Percentiles rank a stretch among this genome's conserved stretches.
phyloP scores from a whole-genome alignment of 2,797 vertebrate species.

The Pseudochromis fuscus region DNA sequence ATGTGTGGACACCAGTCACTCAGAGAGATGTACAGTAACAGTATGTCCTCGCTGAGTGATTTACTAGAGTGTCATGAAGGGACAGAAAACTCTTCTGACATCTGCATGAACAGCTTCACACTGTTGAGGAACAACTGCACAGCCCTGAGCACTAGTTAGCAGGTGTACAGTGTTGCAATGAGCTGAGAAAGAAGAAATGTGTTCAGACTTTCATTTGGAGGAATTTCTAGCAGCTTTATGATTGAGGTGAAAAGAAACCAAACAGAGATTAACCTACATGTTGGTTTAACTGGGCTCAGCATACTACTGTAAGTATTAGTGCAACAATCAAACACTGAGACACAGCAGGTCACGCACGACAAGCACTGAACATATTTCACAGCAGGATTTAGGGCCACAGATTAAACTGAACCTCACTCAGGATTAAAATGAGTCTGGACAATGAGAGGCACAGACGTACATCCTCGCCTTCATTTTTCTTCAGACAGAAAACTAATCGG shows the following conservation, averaged over 20 bases:
- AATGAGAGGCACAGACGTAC: neutral
- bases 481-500: neutral
- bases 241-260: no score
- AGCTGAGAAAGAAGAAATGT: no score
- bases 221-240: no score
- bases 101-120: neutral
- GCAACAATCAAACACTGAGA: neutral
- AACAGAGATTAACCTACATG: no score
- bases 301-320: neutral
- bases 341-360: neutral
- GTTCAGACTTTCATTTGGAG: no score
- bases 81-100: neutral
- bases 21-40: neutral
- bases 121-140: neutral
- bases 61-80: neutral
- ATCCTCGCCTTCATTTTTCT: neutral
- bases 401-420: constrained; percentile 10
- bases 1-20: neutral
- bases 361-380: neutral
- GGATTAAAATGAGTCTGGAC: neutral
- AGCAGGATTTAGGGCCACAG: constrained; percentile 4
- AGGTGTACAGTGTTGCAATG: no score
- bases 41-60: constrained; percentile 18
- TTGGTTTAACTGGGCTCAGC: no score
- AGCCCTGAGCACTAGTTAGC: no score